phyloP scores from a whole-genome alignment of 1,140 invertebrate genomes.

The Drosophila ogumai region DNA sequence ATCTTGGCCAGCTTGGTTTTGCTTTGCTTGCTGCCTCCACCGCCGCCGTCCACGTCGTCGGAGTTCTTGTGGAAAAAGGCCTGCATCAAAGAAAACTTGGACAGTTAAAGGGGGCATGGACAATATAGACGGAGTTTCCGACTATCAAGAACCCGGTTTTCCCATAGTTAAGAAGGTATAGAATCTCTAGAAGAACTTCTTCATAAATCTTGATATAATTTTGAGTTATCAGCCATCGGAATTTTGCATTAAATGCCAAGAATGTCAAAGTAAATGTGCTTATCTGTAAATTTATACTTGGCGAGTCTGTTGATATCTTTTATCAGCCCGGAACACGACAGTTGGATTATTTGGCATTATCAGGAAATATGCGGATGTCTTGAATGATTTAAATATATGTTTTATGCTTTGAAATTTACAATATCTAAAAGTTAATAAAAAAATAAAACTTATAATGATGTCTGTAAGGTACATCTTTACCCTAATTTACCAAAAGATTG shows the following conservation, averaged over 20 bases:
- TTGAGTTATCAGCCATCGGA: constrained; percentile 1
- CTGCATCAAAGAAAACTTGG: constrained; percentile 78
- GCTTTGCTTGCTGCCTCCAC: constrained; percentile 88
- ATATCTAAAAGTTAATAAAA: background rate
- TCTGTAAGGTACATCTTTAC: background rate
- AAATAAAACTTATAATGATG: background rate
- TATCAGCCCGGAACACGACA: constrained; percentile 12
- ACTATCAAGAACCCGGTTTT: constrained; percentile 5
- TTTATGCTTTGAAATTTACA: background rate
- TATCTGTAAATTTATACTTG: constrained; percentile 12
- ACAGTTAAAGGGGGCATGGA: constrained; percentile 52
- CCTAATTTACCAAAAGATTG: background rate
- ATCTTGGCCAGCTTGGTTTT: constrained; percentile 96
- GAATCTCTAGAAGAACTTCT: background rate
- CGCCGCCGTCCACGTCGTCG: constrained; percentile 93
- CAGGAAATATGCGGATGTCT: background rate
- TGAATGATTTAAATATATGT: background rate
- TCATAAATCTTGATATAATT: constrained; percentile 8
- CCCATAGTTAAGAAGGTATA: background rate
- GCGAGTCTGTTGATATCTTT: constrained; percentile 3
- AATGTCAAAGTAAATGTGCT: constrained; percentile 17
- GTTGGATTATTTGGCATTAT: constrained; percentile 9
- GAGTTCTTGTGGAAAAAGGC: constrained; percentile 95
- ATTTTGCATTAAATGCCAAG: constrained; percentile 14
- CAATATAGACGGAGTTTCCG: constrained; percentile 31